Conservation (phyloP, 2,113 vertebrate genomes). For the Phalacrocorax carbo region DNA sequence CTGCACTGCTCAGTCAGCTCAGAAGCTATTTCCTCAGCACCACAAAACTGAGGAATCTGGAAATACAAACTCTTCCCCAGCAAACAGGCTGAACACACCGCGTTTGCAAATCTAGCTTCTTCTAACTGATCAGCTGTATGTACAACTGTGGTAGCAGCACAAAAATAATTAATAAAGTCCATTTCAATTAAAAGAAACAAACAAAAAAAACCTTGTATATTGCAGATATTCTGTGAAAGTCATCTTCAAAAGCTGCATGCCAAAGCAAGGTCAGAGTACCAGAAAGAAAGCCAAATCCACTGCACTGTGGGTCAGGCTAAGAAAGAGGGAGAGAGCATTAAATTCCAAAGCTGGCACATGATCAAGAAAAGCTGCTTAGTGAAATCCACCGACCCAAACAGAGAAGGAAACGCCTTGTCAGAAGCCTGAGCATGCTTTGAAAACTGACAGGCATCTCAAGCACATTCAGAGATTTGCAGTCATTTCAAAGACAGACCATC, state of each 20-base stretch:
- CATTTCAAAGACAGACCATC: not conserved
- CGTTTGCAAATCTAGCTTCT: not conserved
- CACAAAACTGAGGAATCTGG: not conserved
- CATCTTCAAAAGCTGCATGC: not conserved
- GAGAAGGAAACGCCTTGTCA: not conserved
- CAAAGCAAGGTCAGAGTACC: slow-evolving; percentile 10
- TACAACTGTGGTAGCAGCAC: not conserved
- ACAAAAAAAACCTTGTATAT: not conserved
- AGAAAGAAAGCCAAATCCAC: not conserved
- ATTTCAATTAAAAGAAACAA: not conserved
- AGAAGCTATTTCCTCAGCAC: not conserved
- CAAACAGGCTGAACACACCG: not conserved
- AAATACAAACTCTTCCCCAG: not conserved
- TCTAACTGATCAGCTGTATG: not conserved
- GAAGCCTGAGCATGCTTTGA: not conserved
- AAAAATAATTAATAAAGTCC: not conserved
- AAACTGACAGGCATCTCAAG: not conserved
- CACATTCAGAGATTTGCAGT: not conserved
- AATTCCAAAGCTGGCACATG: not conserved
- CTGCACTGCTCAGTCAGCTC: not conserved
- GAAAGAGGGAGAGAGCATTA: not conserved
- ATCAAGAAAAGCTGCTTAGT: slow-evolving; percentile 47
- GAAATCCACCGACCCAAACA: slow-evolving; percentile 19
- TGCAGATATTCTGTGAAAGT: not conserved
- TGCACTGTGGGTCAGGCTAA: not conserved